These are phyloP conservation scores for Eustalomyia histrio DNA, from an alignment of 2,888 invertebrate species.

Conservation along the genomic window DNA sequence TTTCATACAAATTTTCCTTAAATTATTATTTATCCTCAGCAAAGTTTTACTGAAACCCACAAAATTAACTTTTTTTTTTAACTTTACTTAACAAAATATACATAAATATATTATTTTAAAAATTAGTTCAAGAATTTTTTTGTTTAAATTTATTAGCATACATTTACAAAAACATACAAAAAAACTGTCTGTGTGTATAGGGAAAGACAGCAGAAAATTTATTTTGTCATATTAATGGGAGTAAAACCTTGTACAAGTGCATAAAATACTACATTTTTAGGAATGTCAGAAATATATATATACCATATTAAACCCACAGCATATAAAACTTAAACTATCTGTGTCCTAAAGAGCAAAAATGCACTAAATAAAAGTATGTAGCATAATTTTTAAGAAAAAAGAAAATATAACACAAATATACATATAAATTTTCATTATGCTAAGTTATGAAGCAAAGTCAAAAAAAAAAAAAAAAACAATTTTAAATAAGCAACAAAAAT, in stretches of 20 bases:
- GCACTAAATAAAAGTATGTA: too few relatives aligned
- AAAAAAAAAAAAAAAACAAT: slow-evolving; percentile 16
- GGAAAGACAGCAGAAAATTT: neutral
- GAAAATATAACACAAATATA: neutral
- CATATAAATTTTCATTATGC: slow-evolving; percentile 33
- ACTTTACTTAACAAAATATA: too few relatives aligned
- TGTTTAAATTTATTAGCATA: slow-evolving; percentile 2
- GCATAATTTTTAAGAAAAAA: neutral
- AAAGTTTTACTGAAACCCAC: too few relatives aligned
- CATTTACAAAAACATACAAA: neutral
- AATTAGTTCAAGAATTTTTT: slow-evolving; percentile 5
- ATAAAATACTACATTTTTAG: slow-evolving; percentile 38
- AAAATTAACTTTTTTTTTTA: too few relatives aligned
- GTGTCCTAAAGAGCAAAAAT: neutral
- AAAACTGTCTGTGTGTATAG: neutral
- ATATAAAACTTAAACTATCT: slow-evolving; percentile 10
- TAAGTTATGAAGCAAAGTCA: slow-evolving; percentile 25
- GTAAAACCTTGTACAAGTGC: slow-evolving; percentile 39
- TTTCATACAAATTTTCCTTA: too few relatives aligned
- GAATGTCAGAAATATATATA: slow-evolving; percentile 21
- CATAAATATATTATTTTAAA: neutral
- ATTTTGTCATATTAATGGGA: slow-evolving; percentile 9
- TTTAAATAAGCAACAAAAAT: neutral
- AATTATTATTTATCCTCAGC: too few relatives aligned
- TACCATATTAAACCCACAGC: neutral